Conservation (phyloP, 2,888 invertebrate species). For the Megamerina dolium region DNA sequence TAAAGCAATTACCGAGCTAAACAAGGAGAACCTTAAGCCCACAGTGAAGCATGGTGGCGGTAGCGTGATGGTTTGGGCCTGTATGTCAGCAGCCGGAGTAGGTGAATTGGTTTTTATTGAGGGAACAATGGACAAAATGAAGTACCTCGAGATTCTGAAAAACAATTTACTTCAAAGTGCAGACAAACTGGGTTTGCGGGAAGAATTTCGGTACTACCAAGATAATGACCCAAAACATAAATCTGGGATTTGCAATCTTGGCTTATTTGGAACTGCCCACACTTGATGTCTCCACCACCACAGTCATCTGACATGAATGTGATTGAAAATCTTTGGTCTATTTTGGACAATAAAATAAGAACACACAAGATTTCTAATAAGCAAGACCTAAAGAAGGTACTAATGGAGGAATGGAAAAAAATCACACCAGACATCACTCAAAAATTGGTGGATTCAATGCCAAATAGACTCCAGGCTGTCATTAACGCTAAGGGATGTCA, state of each 20-base stretch:
- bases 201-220: conserved; percentile 1
- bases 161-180: conserved; percentile 1
- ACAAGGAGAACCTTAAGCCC: conserved; percentile 1
- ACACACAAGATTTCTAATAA: background rate
- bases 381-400: background rate
- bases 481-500: background rate
- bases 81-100: conserved; percentile 8
- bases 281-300: background rate
- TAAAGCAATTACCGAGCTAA: conserved; percentile 10
- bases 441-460: background rate
- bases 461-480: background rate
- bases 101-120: conserved; percentile 10
- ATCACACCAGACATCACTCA: background rate
- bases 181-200: background rate
- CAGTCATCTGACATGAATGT: background rate
- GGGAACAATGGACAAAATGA: conserved; percentile 5
- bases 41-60: conserved; percentile 13
- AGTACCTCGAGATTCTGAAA: conserved; percentile 1
- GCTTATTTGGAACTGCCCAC: background rate
- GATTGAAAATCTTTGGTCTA: background rate
- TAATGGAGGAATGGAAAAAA: background rate
- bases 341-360: background rate
- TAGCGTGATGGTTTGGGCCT: conserved; percentile 9
- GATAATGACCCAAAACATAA: conserved; percentile 10
- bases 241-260: conserved; percentile 2